Evolutionary conservation across 1,140 invertebrate genomes (phyloP).

Genomic region (Eriosoma lanigerum): DNA sequence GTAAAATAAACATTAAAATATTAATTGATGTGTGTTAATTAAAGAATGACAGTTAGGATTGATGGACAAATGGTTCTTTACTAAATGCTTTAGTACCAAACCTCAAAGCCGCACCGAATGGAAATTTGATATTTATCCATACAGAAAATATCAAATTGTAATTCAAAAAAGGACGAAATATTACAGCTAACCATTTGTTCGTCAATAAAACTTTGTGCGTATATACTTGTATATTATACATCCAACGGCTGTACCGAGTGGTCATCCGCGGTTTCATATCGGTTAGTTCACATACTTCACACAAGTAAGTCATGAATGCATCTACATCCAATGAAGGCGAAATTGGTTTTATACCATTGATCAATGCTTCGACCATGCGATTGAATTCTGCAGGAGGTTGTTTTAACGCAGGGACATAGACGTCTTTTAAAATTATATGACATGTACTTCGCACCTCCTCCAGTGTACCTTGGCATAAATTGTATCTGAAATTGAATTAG

Average conservation of each 20-base stretch:
- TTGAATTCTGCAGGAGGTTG: constrained; percentile 61
- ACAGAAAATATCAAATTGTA: constrained; percentile 59
- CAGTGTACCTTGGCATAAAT: constrained; percentile 61
- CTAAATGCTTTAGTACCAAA: constrained; percentile 56
- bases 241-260: constrained; percentile 57
- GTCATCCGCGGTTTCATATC: constrained; percentile 5
- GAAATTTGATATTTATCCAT: constrained; percentile 58
- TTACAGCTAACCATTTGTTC: constrained; percentile 57
- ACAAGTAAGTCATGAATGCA: constrained; percentile 59
- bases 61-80: too few species aligned
- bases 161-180: constrained; percentile 60
- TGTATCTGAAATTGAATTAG: constrained; percentile 60
- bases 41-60: too few species aligned
- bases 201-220: constrained; percentile 59
- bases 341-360: constrained; percentile 61
- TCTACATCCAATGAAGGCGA: constrained; percentile 59
- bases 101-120: constrained; percentile 58
- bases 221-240: constrained; percentile 59
- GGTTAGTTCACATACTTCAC: constrained; percentile 53
- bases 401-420: constrained; percentile 59
- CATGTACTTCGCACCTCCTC: constrained; percentile 60
- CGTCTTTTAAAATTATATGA: constrained; percentile 58
- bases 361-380: constrained; percentile 59
- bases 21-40: too few species aligned
- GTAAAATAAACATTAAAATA: too few species aligned